These are phyloP conservation scores for Anoplopoma fimbria DNA, from an alignment of 2,113 vertebrate species.

Conservation along the genomic window DNA sequence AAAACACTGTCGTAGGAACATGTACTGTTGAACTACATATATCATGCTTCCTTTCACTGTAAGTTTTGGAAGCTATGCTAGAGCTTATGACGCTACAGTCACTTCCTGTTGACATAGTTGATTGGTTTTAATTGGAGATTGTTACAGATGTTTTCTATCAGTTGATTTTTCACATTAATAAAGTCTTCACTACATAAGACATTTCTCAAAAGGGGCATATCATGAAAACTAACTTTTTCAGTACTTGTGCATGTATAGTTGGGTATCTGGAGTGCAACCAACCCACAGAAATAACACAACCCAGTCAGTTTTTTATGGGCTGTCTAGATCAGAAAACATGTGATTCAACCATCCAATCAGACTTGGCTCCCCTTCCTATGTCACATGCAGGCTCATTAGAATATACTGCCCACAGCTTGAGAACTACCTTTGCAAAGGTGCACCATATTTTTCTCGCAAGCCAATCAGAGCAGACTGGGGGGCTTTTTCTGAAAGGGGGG, in stretches of 20 bases:
- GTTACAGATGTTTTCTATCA: too few species aligned
- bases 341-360: neutral
- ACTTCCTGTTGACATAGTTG: neutral
- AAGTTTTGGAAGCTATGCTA: neutral
- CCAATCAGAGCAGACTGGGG: neutral
- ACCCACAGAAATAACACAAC: neutral
- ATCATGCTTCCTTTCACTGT: neutral
- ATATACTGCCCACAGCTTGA: neutral
- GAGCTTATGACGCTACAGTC: neutral
- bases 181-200: too few species aligned
- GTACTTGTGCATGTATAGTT: neutral
- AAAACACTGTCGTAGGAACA: neutral
- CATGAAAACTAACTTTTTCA: neutral
- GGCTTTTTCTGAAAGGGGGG: neutral
- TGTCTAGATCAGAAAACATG: neutral
- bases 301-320: neutral
- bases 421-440: neutral
- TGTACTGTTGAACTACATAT: neutral
- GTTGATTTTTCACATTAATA: too few species aligned
- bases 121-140: neutral
- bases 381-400: too few species aligned
- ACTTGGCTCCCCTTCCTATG: too few species aligned
- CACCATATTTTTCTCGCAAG: neutral
- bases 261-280: neutral
- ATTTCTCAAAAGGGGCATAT: neutral